Evolutionary conservation across 37 sponge, comb jelly and placozoan species (phyloP), one percentile per base, ranked within the genome.

Genomic region (Oscarella lobularis): DNA sequence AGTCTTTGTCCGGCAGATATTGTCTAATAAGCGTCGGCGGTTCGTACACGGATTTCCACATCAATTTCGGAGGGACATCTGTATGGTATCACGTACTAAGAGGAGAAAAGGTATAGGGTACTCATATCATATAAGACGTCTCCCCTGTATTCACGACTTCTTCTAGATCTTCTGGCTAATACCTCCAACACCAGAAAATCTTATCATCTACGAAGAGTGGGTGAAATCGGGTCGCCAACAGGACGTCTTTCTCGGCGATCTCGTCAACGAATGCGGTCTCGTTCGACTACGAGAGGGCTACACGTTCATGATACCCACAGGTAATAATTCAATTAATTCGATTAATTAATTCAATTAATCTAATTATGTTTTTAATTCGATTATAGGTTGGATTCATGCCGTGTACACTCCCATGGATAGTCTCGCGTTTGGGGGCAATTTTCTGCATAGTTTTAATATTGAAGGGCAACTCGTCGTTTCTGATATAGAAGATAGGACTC

Each of bases 361-460:
- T 9, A 27, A 9, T 48, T 48, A 9, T 48, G 9, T 48, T 33
- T 20, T 14, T 29, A 31, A 6, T 6, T 69, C 32, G 32, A 29
- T 69, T 66, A 33, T 78, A 85, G 85, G 88, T 0, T 92, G 93
- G 93, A 92, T 92, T 3, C 93, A 92, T 79, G 88, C 83, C 27
- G 93, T 92, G 75, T 92, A 92, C 69, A 92, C 93, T n/a, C 93
- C 88, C 0, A 37, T 37, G 1, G 86, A 92, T 38, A 85, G 86
- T 71, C 81, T 92, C 0, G 93, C 88, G 75, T 87, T 92, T 80
- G 93, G 93, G 0, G 93, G 93, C 4, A 92, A 92, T 74, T 92
- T 88, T 68, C 85, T 92, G 4, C 86, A 85, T 41, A 86, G 84
- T 33, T 85, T 82, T 74, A 88, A 88, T 78, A 92, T 92, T 48